Conservation (phyloP, 1,140 invertebrate species). For the Cotesia typhae region DNA sequence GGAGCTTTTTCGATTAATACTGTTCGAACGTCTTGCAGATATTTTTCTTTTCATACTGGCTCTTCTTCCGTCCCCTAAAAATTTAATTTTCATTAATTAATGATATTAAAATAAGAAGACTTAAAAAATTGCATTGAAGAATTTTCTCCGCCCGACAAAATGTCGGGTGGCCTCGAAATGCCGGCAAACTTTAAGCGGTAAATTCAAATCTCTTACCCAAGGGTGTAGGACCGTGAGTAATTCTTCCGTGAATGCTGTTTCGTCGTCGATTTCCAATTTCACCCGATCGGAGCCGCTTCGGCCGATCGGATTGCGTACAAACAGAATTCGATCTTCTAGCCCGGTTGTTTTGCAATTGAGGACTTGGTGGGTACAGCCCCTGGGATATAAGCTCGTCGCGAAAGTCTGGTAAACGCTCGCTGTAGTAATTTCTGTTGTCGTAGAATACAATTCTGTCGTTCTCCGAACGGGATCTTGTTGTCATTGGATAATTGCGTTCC, state of each 20-base stretch:
- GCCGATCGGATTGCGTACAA: slow-evolving; percentile 46
- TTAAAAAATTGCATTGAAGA: no score
- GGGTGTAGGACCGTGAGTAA: slow-evolving; percentile 55
- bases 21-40: slow-evolving; percentile 44
- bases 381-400: slow-evolving; percentile 25
- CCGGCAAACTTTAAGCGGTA: no score
- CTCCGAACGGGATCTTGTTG: slow-evolving; percentile 40
- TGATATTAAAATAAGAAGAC: no score
- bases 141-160: no score
- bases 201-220: slow-evolving; percentile 47
- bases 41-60: slow-evolving; percentile 51
- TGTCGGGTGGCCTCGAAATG: no score
- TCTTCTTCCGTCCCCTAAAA: slow-evolving; percentile 56
- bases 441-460: slow-evolving; percentile 53
- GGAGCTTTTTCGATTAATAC: slow-evolving; percentile 51
- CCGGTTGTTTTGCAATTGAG: slow-evolving; percentile 14
- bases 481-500: slow-evolving; percentile 35
- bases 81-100: no score
- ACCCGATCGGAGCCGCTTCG: slow-evolving; percentile 44
- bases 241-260: slow-evolving; percentile 52
- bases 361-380: slow-evolving; percentile 36
- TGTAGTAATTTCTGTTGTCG: slow-evolving; percentile 45
- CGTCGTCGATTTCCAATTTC: slow-evolving; percentile 47
- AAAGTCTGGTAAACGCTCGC: slow-evolving; percentile 12
- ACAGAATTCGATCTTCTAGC: slow-evolving; percentile 43